Percentiles rank a stretch among this genome's conserved stretches.
phyloP scores from a whole-genome alignment of 2,113 vertebrate species.

The Anguilla japonica region DNA sequence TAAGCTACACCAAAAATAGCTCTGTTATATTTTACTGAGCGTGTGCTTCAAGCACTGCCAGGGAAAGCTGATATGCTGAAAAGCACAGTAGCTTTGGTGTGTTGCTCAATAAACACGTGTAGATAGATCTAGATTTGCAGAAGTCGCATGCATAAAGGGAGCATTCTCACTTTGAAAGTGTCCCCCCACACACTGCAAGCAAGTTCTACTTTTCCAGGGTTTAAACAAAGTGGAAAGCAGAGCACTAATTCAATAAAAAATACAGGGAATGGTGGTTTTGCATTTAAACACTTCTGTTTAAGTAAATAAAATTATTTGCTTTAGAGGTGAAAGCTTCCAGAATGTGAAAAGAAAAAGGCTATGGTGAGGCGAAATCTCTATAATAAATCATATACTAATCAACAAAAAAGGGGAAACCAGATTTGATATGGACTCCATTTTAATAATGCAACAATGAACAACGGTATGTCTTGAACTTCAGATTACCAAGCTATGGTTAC shows the following conservation, averaged over 20 bases:
- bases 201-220: not conserved
- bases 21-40: conserved; percentile 11
- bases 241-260: not conserved
- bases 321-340: not conserved
- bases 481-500: not conserved
- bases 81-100: not conserved
- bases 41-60: conserved; percentile 1
- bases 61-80: not conserved
- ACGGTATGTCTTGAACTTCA: not conserved
- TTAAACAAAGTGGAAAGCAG: not conserved
- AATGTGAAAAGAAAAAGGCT: not conserved
- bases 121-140: not conserved
- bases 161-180: not conserved
- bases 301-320: not conserved
- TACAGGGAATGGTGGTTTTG: not conserved
- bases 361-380: not conserved
- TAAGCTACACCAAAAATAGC: conserved; percentile 12
- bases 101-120: not conserved
- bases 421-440: not conserved
- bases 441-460: not conserved
- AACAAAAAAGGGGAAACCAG: not conserved
- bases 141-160: not conserved
- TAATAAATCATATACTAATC: not conserved
- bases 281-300: conserved; percentile 2
- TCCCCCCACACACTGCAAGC: not conserved